Percentiles rank a stretch among this genome's conserved stretches.
phyloP scores from a whole-genome alignment of 2,797 vertebrate genomes.

The Girardinus metallicus region DNA sequence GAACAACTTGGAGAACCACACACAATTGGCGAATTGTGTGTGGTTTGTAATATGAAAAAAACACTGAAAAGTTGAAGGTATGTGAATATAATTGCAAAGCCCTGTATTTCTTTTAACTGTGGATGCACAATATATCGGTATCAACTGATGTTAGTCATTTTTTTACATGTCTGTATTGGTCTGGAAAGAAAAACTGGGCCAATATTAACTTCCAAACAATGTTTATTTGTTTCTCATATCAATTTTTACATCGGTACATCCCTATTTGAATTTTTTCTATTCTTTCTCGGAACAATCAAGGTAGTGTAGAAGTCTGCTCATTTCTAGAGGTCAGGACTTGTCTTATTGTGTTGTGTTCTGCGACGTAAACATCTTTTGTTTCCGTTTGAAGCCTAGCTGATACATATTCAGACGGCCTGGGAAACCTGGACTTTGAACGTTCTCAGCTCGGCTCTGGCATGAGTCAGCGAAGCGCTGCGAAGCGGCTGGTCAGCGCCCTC shows the following conservation, averaged over 20 bases:
- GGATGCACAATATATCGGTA: too few species aligned
- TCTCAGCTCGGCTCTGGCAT: constrained; percentile 96
- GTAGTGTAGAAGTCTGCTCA: not conserved
- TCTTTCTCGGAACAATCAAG: not conserved
- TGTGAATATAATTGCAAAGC: not conserved
- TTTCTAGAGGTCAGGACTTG: not conserved
- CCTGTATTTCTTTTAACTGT: not conserved
- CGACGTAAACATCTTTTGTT: not conserved
- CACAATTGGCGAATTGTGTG: not conserved
- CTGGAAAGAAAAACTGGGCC: too few species aligned
- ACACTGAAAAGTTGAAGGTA: not conserved
- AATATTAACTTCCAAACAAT: too few species aligned
- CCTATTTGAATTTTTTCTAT: not conserved
- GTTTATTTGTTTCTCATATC: not conserved
- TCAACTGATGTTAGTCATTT: too few species aligned
- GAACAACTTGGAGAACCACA: not conserved
- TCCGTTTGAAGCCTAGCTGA: constrained; percentile 86
- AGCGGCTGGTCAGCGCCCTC: constrained; percentile 89
- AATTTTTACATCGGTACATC: not conserved
- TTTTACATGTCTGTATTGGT: too few species aligned
- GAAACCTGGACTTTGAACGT: constrained; percentile 94
- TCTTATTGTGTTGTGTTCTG: not conserved
- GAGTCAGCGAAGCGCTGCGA: constrained; percentile 92
- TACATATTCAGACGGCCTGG: constrained; percentile 95
- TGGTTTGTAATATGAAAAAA: not conserved